A percentile compares a stretch with the other conserved stretches of the same genome.
Conservation (phyloP, 2,797 vertebrate genomes). For the Sebastes cheni region DNA sequence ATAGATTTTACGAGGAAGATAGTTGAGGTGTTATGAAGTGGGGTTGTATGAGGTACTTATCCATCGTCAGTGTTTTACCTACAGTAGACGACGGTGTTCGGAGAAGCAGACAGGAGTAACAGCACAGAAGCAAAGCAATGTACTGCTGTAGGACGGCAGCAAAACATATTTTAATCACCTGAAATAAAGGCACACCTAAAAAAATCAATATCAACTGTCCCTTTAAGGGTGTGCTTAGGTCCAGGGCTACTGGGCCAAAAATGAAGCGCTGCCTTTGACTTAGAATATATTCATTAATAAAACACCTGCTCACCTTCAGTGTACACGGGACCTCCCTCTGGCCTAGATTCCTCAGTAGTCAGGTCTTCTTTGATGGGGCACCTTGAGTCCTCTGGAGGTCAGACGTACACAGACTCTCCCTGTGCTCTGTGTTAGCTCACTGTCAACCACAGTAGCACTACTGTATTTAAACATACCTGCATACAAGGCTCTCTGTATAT, state of each 20-base stretch:
- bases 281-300: background rate
- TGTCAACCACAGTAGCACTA: slow-evolving; percentile 40
- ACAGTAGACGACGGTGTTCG: too few relatives aligned
- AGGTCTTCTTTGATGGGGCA: slow-evolving; percentile 46
- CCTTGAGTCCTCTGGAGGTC: slow-evolving; percentile 43
- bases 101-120: too few relatives aligned
- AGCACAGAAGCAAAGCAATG: too few relatives aligned
- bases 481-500: slow-evolving; percentile 14
- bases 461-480: slow-evolving; percentile 39
- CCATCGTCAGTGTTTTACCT: too few relatives aligned
- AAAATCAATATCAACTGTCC: too few relatives aligned
- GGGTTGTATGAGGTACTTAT: too few relatives aligned
- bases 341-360: slow-evolving; percentile 32
- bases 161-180: too few relatives aligned
- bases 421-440: slow-evolving; percentile 43
- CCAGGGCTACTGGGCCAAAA: background rate
- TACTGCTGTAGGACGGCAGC: too few relatives aligned
- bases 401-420: slow-evolving; percentile 43
- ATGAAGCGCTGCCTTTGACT: background rate
- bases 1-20: too few relatives aligned
- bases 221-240: background rate
- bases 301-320: slow-evolving; percentile 30
- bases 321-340: slow-evolving; percentile 21
- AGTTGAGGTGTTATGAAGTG: too few relatives aligned
- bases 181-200: too few relatives aligned